Percentiles rank a stretch among this genome's conserved stretches.
Evolutionary conservation across 2,888 invertebrate species (phyloP).

Genomic region (Heteromyza rotundicornis): DNA sequence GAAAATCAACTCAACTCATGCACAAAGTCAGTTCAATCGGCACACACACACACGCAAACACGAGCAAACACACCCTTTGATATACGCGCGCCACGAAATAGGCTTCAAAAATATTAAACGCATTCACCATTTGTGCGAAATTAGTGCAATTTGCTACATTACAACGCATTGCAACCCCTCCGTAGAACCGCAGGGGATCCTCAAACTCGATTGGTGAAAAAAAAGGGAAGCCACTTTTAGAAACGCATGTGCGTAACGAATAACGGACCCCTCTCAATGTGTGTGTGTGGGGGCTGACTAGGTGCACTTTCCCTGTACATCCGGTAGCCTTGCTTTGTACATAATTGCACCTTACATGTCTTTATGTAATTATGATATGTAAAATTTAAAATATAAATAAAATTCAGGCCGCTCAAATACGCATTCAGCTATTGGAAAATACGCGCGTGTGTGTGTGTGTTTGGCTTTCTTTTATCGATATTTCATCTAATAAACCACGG

Average conservation of each 20-base stretch:
- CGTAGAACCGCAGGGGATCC: no score
- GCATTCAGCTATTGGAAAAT: neutral
- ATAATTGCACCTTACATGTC: neutral
- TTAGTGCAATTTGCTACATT: neutral
- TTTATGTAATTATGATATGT: neutral
- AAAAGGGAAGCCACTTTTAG: neutral
- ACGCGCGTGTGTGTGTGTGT: neutral
- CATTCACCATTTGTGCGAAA: neutral
- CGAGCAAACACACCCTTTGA: no score
- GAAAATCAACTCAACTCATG: neutral
- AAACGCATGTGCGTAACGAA: neutral
- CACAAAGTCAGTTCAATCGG: no score
- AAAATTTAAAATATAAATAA: neutral
- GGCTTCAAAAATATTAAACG: neutral
- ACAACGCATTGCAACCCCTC: no score
- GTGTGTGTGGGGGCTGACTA: no score
- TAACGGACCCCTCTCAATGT: no score
- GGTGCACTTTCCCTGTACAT: no score
- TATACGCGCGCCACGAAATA: no score
- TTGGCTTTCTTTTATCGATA: neutral
- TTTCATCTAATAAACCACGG: neutral
- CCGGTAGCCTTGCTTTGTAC: neutral
- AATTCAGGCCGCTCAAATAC: neutral
- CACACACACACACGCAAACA: neutral
- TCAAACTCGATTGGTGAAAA: no score